A percentile compares a stretch with the other conserved stretches of the same genome.
Conservation (phyloP, 2,888 invertebrate species). For the Cosmia pyralina region DNA sequence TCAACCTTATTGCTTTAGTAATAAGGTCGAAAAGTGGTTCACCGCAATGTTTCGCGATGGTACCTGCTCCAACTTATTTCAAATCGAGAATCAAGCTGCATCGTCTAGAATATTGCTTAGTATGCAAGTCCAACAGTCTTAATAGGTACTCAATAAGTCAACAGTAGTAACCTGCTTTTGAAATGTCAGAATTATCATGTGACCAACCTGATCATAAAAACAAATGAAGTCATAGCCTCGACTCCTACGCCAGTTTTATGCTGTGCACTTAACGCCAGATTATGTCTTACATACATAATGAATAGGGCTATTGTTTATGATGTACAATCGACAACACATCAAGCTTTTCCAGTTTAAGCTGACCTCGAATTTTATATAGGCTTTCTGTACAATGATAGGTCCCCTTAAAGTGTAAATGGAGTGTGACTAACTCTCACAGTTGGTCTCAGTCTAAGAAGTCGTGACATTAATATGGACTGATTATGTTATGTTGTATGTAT, state of each 20-base stretch:
- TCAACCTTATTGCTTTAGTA: too few species aligned
- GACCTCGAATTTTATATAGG: background rate
- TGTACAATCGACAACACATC: background rate
- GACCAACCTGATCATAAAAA: constrained; percentile 11
- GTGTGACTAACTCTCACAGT: background rate
- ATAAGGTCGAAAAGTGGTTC: too few species aligned
- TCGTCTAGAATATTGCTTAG: background rate
- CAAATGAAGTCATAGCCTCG: constrained; percentile 35
- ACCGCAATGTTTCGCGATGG: too few species aligned
- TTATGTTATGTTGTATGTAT: background rate
- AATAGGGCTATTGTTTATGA: background rate
- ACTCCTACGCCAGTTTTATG: constrained; percentile 6
- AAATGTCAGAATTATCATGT: constrained; percentile 35
- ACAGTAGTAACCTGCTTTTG: background rate
- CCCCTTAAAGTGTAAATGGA: background rate
- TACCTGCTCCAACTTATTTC: constrained; percentile 11
- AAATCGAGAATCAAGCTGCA: constrained; percentile 7
- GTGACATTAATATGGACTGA: background rate
- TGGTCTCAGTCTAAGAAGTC: background rate
- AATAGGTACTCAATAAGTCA: background rate
- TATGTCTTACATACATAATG: constrained; percentile 16
- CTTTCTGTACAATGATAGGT: background rate
- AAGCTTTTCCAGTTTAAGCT: background rate
- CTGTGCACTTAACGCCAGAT: constrained; percentile 14
- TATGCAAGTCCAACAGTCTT: background rate